Conservation (phyloP, 1,140 invertebrate genomes). For the Drosophila bocqueti region DNA sequence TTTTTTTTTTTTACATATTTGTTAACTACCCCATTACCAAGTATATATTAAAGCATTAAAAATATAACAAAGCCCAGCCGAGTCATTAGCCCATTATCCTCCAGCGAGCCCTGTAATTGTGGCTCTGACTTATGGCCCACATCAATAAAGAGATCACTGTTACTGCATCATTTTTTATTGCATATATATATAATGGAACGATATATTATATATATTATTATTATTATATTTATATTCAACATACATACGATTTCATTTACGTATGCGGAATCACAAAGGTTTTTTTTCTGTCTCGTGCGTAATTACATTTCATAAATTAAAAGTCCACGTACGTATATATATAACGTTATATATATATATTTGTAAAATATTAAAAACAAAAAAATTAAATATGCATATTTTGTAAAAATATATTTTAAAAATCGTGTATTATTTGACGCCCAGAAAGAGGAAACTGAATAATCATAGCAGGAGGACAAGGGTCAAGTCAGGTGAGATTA, state of each 20-base stretch:
- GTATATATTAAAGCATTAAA: conserved; percentile 1
- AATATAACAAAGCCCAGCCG: conserved; percentile 17
- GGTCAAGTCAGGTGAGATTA: neutral
- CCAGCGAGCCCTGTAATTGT: neutral
- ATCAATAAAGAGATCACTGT: conserved; percentile 30
- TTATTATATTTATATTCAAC: conserved; percentile 41
- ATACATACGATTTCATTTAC: conserved; percentile 13
- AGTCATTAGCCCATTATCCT: conserved; percentile 36
- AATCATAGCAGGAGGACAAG: neutral
- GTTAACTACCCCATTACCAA: conserved; percentile 35
- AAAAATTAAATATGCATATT: conserved; percentile 48
- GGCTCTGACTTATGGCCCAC: conserved; percentile 10
- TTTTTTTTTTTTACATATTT: conserved; percentile 41
- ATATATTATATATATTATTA: conserved; percentile 27
- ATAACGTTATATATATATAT: conserved; percentile 13
- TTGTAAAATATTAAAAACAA: conserved; percentile 58
- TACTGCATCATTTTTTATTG: conserved; percentile 43
- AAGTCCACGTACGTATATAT: conserved; percentile 14
- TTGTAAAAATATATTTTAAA: conserved; percentile 49
- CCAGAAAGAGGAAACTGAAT: neutral
- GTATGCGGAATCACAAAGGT: conserved; percentile 57
- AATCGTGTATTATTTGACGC: conserved; percentile 51
- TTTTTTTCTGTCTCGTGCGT: conserved; percentile 30
- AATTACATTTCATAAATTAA: conserved; percentile 66
- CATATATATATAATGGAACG: conserved; percentile 55